Evolutionary conservation across 2,797 vertebrate genomes (phyloP), one percentile per base, ranked within the genome.

Genomic region (Pterois miles): DNA sequence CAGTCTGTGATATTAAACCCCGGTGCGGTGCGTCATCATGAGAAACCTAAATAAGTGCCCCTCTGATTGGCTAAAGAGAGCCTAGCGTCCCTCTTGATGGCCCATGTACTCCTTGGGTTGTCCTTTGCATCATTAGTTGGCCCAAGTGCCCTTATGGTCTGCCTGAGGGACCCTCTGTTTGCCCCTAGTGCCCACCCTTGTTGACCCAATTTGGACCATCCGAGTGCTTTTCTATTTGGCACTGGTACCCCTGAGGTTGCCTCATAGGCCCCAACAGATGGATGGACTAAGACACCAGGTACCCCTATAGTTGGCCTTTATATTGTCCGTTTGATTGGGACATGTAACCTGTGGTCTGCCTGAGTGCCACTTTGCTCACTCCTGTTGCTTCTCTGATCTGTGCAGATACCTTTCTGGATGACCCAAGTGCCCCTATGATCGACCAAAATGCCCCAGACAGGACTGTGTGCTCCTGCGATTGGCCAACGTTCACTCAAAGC

Each of bases 11-110:
- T 76, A 76, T 80, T 77, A 77, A 84, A 71, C 63, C 66, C 48
- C 5, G 46, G 56, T 27, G 33, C 14, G 25, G 78, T 60, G 71
- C 78, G 58, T 76, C 75, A 57, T 74, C 71, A 71, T 25, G 22
- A 71, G 68, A 84, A 90, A 71, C 83, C 73, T 83, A 83, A n/a
- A n/a, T n/a, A n/a, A 43, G 25, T 22, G 38, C 13, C n/a, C 0
- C 27, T 23, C 1, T 43, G 5, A 10, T 67, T n/a, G 10, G n/a
- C 7, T 13, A 13, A 27, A 25, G 8, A 29, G 18, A 34, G 33
- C 8, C 23, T 0, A n/a, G 13, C 5, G 46, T 5, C 33, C 0
- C 65, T 6, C 48, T 23, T 27, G 6, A 54, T 67, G 50, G 33
- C 0, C 20, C 2, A n/a, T 48, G 0, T 65, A 7, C 0, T 34